Base-by-base conservation (phyloP, 2,113 vertebrate species). In the Recurvirostra avosetta region DNA sequence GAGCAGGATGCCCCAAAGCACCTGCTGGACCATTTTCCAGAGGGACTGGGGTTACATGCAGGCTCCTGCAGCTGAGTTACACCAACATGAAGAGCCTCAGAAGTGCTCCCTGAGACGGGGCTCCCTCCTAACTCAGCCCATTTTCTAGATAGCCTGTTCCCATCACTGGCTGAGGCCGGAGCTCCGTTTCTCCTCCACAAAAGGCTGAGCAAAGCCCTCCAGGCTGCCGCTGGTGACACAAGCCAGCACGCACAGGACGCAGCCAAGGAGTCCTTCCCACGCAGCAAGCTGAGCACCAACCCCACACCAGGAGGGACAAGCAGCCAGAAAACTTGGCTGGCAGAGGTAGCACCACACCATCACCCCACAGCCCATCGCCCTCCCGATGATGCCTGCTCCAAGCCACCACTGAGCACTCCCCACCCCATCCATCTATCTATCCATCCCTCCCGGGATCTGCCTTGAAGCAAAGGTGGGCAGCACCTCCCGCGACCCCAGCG, bases 71-170 rank as follows among this genome's bases (percentile, higher is more conserved):
- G 29, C 29, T 1, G 7, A 38, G 34, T 0, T 22, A 43, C 0
- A 3, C 15, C 53, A 12, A 4, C 20, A 8, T 10, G 10, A 55
- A 61, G 2, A 47, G 4, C 23, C 30, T 3, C 41, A 3, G 15
- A 18, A 68, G 19, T 0, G 0, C 22, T 10, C 2, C 3, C 11
- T 11, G 36, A 15, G 52, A 34, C 0, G 1, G 21, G 7, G 6
- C 9, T 6, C 40, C 22, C 3, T 40, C 10, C 20, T 7, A 27
- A 29, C 4, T 1, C 50, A 40, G 5, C 3, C 6, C 3, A 0
- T 6, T 32, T 12, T 18, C 59, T 12, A 32, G 4, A 21, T 50
- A 27, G 4, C 27, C 12, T 6, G 15, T 15, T 30, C 43, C 30
- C 47, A 10, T 3, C 36, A 0, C 62, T 2, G 6, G 14, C 43